Conservation (phyloP, 2,888 invertebrate genomes). For the Hydropsyche betteni region DNA sequence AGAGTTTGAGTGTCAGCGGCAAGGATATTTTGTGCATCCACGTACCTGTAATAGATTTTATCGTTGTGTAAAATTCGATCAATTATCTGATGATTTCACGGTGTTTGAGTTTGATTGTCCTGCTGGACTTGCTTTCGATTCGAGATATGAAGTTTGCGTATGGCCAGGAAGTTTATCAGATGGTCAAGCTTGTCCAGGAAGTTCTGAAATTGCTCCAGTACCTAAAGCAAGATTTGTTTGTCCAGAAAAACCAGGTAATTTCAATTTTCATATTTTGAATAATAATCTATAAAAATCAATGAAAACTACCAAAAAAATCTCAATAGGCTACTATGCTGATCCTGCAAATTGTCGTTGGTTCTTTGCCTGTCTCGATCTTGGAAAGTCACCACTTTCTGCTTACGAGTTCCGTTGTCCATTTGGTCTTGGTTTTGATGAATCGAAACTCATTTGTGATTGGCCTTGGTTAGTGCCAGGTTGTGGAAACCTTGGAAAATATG, state of each 20-base stretch:
- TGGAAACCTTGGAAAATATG: conserved; percentile 66
- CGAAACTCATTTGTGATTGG: conserved; percentile 78
- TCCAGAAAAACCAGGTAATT: conserved; percentile 68
- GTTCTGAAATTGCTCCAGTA: conserved; percentile 81
- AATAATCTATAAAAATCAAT: too few species aligned
- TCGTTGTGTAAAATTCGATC: conserved; percentile 83
- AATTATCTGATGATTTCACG: conserved; percentile 76
- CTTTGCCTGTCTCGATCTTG: conserved; percentile 81
- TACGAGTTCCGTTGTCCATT: conserved; percentile 86
- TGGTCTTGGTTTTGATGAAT: conserved; percentile 79
- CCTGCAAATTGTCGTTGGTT: conserved; percentile 86
- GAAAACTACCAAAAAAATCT: neutral
- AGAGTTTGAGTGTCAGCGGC: conserved; percentile 77
- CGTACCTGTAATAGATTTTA: conserved; percentile 81
- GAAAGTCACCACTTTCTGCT: conserved; percentile 70
- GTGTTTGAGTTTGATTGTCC: conserved; percentile 85
- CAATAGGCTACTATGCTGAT: conserved; percentile 78
- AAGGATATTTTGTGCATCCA: conserved; percentile 82
- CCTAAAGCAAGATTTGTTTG: conserved; percentile 74
- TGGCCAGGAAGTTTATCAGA: conserved; percentile 80
- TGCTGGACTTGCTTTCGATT: conserved; percentile 79
- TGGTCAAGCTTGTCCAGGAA: conserved; percentile 78
- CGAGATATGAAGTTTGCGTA: conserved; percentile 79
- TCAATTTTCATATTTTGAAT: too few species aligned
- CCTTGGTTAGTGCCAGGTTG: conserved; percentile 78